A percentile compares a stretch with the other conserved stretches of the same genome.
phyloP scores from a whole-genome alignment of 2,888 invertebrate genomes.

The Brachylomia viminalis region DNA sequence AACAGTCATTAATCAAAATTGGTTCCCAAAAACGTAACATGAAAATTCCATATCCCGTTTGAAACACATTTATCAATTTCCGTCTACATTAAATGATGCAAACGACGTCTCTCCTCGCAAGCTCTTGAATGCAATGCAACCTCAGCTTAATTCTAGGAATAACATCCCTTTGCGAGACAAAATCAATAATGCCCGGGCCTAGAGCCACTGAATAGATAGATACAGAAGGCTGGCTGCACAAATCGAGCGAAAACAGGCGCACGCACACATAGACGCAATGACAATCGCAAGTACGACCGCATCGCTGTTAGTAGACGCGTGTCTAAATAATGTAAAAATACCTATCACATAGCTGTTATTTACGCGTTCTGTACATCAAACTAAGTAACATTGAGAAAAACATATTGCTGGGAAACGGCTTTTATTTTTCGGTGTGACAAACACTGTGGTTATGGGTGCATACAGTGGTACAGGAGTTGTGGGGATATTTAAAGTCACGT shows the following conservation, averaged over 20 bases:
- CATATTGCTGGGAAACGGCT: not conserved
- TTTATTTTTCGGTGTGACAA: not conserved
- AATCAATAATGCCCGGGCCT: slow-evolving; percentile 53
- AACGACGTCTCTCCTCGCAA: slow-evolving; percentile 1
- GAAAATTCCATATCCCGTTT: not conserved
- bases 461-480: not conserved
- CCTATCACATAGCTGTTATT: not conserved
- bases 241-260: no score
- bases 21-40: not conserved
- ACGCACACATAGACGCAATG: slow-evolving; percentile 7
- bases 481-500: not conserved
- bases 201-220: not conserved
- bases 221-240: slow-evolving; percentile 21
- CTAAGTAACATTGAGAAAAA: not conserved
- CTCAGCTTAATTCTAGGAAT: slow-evolving; percentile 38
- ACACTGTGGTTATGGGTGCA: not conserved
- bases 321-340: not conserved
- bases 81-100: slow-evolving; percentile 3
- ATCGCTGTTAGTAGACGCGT: not conserved
- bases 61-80: not conserved
- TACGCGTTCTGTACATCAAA: not conserved
- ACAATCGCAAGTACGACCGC: no score
- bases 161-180: slow-evolving; percentile 47
- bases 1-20: not conserved
- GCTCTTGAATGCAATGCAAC: slow-evolving; percentile 21